Evolutionary conservation across 1,140 invertebrate species (phyloP).

Genomic region (Cotesia glomerata): DNA sequence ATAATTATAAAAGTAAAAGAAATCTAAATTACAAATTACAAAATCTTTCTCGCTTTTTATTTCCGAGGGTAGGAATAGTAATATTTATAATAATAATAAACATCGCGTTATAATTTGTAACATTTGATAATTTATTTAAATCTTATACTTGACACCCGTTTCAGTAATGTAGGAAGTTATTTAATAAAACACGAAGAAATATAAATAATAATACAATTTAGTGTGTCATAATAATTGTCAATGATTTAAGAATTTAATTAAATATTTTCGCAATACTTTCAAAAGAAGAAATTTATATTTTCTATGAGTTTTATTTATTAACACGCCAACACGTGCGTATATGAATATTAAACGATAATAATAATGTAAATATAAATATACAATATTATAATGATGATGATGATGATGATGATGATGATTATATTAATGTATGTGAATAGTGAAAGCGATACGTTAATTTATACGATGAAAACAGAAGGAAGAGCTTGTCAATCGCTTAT

Average conservation of each 20-base stretch:
- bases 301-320: neutral
- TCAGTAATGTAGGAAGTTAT: too few species aligned
- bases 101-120: too few species aligned
- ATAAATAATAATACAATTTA: neutral
- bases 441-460: conserved; percentile 20
- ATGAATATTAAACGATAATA: neutral
- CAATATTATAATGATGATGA: too few species aligned
- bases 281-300: neutral
- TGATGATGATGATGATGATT: too few species aligned
- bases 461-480: conserved; percentile 4
- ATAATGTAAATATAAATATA: too few species aligned
- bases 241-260: neutral
- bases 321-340: neutral
- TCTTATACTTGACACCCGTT: too few species aligned
- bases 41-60: too few species aligned
- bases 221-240: neutral
- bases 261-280: neutral
- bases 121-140: too few species aligned
- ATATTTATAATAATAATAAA: too few species aligned
- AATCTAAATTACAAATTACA: too few species aligned
- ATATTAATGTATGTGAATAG: neutral
- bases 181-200: neutral
- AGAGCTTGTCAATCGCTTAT: conserved; percentile 7
- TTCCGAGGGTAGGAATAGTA: too few species aligned
- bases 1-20: too few species aligned